phyloP scores from a whole-genome alignment of 2,888 invertebrate species.

The Philereme vetulata region DNA sequence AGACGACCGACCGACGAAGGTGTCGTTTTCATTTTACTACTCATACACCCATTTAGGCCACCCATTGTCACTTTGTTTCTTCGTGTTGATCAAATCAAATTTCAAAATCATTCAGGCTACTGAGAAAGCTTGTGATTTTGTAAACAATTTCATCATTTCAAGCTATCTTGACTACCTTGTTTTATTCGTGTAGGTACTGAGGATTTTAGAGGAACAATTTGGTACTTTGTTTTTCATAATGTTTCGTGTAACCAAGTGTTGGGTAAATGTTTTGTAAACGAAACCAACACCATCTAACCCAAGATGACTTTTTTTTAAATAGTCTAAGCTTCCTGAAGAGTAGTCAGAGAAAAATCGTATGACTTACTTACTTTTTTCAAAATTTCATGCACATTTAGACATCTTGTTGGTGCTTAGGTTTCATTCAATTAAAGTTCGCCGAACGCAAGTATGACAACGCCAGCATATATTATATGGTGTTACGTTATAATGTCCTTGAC shows the following conservation, averaged over 20 bases:
- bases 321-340: too few relatives aligned
- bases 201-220: background rate
- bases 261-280: too few relatives aligned
- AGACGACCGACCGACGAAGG: conserved; percentile 39
- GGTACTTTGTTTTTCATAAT: too few relatives aligned
- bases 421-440: too few relatives aligned
- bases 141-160: conserved; percentile 21
- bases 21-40: conserved; percentile 56
- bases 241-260: too few relatives aligned
- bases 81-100: conserved; percentile 54
- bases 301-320: too few relatives aligned
- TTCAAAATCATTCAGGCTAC: conserved; percentile 49
- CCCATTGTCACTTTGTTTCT: conserved; percentile 66
- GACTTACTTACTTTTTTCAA: too few relatives aligned
- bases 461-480: conserved; percentile 50
- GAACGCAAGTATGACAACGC: conserved; percentile 48
- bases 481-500: conserved; percentile 82
- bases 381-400: too few relatives aligned
- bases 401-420: too few relatives aligned
- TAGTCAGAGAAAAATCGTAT: too few relatives aligned
- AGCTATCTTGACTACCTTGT: conserved; percentile 8
- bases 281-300: too few relatives aligned
- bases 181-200: conserved; percentile 20
- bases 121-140: conserved; percentile 24
- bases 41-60: conserved; percentile 56